phyloP scores from a whole-genome alignment of 1,140 invertebrate genomes.

The Dinothrombium tinctorium region DNA sequence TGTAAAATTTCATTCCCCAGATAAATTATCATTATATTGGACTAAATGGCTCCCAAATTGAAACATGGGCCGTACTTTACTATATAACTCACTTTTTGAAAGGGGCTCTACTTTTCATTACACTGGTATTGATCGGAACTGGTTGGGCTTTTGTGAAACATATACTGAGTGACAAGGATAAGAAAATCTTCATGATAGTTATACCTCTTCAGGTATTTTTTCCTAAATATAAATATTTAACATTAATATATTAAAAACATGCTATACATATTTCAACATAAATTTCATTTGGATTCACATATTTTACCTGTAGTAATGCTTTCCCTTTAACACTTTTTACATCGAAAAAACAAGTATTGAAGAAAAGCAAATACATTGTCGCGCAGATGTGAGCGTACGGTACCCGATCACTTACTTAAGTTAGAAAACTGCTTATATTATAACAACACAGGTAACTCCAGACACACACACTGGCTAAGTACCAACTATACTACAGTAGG shows the following conservation, averaged over 20 bases:
- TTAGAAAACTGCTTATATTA: too few species aligned
- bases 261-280: constrained; percentile 1
- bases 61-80: constrained; percentile 87
- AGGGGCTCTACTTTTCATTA: constrained; percentile 82
- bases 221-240: background rate
- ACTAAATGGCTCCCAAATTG: constrained; percentile 72
- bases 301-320: too few species aligned
- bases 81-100: constrained; percentile 87
- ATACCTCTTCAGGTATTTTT: constrained; percentile 69
- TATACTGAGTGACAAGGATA: constrained; percentile 80
- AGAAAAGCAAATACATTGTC: too few species aligned
- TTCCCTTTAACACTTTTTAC: too few species aligned
- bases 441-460: too few species aligned
- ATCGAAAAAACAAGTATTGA: too few species aligned
- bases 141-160: constrained; percentile 99
- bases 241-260: constrained; percentile 1
- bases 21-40: constrained; percentile 93
- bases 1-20: constrained; percentile 14
- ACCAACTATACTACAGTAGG: too few species aligned
- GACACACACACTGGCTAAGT: too few species aligned
- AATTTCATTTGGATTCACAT: constrained; percentile 3
- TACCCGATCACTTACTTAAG: too few species aligned
- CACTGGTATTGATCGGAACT: constrained; percentile 84
- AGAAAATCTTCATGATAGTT: constrained; percentile 95
- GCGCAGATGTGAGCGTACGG: too few species aligned